These are phyloP conservation scores for Plecturocebus donacophilus DNA, from an alignment of 2,113 vertebrate species.

Conservation along the genomic window DNA sequence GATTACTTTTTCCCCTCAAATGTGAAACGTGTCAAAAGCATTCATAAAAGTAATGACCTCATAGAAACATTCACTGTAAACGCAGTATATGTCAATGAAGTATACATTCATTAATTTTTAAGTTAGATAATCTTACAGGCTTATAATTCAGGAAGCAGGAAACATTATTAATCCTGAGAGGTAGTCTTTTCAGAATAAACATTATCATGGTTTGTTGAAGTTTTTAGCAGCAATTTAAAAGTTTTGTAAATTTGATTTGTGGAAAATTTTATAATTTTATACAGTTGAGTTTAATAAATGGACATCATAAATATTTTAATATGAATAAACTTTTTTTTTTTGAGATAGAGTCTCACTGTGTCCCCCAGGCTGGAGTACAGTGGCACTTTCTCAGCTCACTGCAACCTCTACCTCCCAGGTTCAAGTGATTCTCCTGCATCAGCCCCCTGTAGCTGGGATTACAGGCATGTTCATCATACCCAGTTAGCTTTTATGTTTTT, in stretches of 20 bases:
- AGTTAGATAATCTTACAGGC: background rate
- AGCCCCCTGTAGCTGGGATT: no score
- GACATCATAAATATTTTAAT: conserved; percentile 2
- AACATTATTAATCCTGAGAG: background rate
- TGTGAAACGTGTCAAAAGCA: conserved; percentile 27
- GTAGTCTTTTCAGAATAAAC: conserved; percentile 15
- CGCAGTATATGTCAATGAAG: background rate
- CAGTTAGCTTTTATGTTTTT: no score
- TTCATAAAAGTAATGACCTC: background rate
- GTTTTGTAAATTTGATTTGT: background rate
- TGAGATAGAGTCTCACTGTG: no score
- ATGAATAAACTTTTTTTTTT: background rate
- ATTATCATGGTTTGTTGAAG: background rate
- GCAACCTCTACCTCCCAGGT: no score
- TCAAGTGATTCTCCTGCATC: no score
- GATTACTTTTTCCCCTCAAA: background rate
- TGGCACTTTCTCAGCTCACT: no score
- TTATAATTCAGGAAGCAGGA: conserved; percentile 10
- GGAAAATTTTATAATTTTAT: background rate
- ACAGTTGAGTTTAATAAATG: background rate
- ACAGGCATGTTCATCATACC: no score
- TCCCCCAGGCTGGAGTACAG: no score
- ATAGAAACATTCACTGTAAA: background rate
- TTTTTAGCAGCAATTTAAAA: background rate
- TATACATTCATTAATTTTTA: background rate